Base-by-base conservation (phyloP, 2,797 vertebrate species). In the Sphenodon punctatus region DNA sequence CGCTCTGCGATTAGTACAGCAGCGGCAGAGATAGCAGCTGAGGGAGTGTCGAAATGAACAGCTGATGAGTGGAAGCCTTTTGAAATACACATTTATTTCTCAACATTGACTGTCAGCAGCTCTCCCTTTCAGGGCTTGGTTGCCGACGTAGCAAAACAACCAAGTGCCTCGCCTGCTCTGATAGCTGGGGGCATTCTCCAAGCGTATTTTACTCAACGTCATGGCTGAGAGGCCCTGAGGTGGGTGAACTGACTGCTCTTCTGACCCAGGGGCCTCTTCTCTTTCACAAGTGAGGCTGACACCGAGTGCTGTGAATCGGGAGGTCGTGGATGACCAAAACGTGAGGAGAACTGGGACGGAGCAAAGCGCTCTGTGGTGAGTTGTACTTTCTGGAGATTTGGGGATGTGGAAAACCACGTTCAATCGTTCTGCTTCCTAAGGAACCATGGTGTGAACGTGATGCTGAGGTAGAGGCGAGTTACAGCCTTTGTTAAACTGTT, bases 21-120 rank as follows among this genome's bases (percentile, higher is more conserved):
- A 7, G n/a, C 20, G 8, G 17, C 19, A 22, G 22, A 86, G 88
- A 32, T 66, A 84, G 85, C 88, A 85, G 88, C 36, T 53, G 79
- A 27, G 85, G 66, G 36, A 72, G 90, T 92, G 91, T 86, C 10
- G 89, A 85, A 91, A 93, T 3, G 36, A 84, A 77, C 85, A 81
- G 79, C 85, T 87, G 89, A 88, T 68, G 66, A 81, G 30, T 27
- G 5, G 1, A 27, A 63, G 82, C 79, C 67, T 89, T 90, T 89
- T 0, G 90, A 89, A 92, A 92, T 65, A 32, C 7, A 0, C 43
- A 0, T 27, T 60, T 6, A 1, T 64, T 90, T 90, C 88, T 82
- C 16, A 34, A 49, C 4, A n/a, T 0, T 8, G 73, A 53, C 51
- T 32, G 76, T 38, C 32, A 46, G 34, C 55, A 19, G 19, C 20